These are phyloP conservation scores for Chymomyza fuscimana DNA, from an alignment of 2,888 invertebrate species.

Conservation along the genomic window DNA sequence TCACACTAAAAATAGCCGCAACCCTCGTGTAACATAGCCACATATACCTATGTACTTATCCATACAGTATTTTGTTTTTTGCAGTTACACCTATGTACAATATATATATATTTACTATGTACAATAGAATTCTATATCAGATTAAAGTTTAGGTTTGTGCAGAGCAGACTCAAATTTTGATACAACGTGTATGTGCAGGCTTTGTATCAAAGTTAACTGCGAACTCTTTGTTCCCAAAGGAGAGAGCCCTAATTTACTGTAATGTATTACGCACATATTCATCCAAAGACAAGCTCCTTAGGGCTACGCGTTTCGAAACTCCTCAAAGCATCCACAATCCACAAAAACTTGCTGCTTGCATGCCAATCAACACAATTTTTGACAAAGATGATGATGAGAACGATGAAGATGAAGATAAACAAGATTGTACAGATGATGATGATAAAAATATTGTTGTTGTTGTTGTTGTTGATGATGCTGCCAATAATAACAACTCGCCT, in stretches of 20 bases:
- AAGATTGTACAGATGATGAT: neutral
- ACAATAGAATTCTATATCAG: too few species aligned
- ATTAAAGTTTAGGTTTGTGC: too few species aligned
- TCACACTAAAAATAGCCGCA: too few species aligned
- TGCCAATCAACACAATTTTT: neutral
- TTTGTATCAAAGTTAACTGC: too few species aligned
- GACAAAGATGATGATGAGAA: neutral
- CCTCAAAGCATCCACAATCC: neutral
- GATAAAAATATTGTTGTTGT: neutral
- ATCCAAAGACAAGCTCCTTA: neutral
- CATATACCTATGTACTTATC: too few species aligned
- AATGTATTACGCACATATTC: neutral
- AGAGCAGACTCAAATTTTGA: too few species aligned
- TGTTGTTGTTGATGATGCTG: neutral
- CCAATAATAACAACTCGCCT: too few species aligned
- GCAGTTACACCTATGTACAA: too few species aligned
- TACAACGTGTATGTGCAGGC: too few species aligned
- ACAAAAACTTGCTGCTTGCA: neutral
- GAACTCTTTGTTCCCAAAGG: neutral
- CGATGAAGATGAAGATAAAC: neutral
- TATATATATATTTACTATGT: too few species aligned
- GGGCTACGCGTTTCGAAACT: neutral
- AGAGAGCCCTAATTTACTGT: neutral
- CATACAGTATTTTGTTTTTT: too few species aligned
- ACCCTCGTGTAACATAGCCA: too few species aligned